phyloP scores from a whole-genome alignment of 1,140 invertebrate genomes.

The Dendroctonus ponderosae region DNA sequence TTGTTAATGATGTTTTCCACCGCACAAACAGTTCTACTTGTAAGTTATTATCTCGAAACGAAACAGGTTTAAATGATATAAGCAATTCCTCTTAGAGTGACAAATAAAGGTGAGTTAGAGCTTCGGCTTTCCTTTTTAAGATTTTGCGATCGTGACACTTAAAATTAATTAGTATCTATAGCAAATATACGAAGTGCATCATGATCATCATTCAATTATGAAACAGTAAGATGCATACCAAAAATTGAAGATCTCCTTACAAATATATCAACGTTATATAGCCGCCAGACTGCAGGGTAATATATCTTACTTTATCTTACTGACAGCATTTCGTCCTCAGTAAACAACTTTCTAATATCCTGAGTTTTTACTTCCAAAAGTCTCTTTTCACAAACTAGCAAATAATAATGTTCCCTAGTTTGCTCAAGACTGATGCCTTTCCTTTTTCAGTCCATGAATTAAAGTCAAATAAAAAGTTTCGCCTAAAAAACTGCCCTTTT shows the following conservation, averaged over 20 bases:
- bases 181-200: too few species aligned
- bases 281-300: neutral
- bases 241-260: neutral
- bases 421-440: slow-evolving; percentile 18
- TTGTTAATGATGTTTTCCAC: slow-evolving; percentile 34
- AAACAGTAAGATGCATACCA: too few species aligned
- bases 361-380: slow-evolving; percentile 9
- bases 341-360: slow-evolving; percentile 13
- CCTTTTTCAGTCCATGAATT: slow-evolving; percentile 19
- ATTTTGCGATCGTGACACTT: too few species aligned
- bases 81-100: too few species aligned
- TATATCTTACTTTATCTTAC: neutral
- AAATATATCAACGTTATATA: neutral
- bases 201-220: too few species aligned
- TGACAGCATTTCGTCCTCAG: neutral
- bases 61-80: slow-evolving; percentile 22
- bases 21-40: slow-evolving; percentile 16
- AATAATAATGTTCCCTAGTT: slow-evolving; percentile 30
- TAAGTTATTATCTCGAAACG: slow-evolving; percentile 18
- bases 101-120: too few species aligned
- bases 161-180: too few species aligned
- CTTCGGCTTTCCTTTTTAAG: too few species aligned
- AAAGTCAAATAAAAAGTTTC: slow-evolving; percentile 34
- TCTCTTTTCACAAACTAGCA: slow-evolving; percentile 17
- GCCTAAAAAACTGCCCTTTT: slow-evolving; percentile 23